Percentiles rank a stretch among this genome's conserved stretches.
Evolutionary conservation across 1,140 invertebrate genomes (phyloP).

Genomic region (Nebria ingens): DNA sequence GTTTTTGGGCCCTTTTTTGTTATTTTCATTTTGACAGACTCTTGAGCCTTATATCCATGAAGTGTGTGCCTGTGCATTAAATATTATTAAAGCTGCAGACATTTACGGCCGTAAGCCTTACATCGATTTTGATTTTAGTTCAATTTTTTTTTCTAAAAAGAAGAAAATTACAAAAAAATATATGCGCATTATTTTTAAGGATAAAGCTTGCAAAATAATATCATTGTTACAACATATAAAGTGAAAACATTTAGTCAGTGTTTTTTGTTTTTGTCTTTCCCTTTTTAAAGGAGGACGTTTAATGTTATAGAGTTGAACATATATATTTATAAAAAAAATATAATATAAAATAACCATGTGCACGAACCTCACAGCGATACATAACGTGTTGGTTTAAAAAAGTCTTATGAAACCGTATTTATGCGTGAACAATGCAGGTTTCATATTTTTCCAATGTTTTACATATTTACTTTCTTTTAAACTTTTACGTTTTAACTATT

Average conservation of each 20-base stretch:
- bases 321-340: background rate
- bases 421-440: background rate
- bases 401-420: background rate
- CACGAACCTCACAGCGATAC: background rate
- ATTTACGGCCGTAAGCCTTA: constrained; percentile 4
- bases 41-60: constrained; percentile 3
- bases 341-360: background rate
- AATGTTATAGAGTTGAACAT: constrained; percentile 2
- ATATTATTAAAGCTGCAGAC: too few relatives aligned
- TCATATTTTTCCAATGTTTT: too few relatives aligned
- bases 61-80: constrained; percentile 6
- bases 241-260: background rate
- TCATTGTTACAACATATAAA: constrained; percentile 5
- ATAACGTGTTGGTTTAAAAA: background rate
- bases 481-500: background rate
- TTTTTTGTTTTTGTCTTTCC: background rate
- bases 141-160: background rate
- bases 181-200: background rate
- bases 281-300: background rate
- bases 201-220: constrained; percentile 7
- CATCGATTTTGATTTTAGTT: constrained; percentile 6
- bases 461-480: too few relatives aligned
- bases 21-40: constrained; percentile 2
- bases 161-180: too few relatives aligned
- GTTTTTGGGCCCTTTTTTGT: background rate